phyloP scores from a whole-genome alignment of 2,113 vertebrate genomes.

The Theropithecus gelada region DNA sequence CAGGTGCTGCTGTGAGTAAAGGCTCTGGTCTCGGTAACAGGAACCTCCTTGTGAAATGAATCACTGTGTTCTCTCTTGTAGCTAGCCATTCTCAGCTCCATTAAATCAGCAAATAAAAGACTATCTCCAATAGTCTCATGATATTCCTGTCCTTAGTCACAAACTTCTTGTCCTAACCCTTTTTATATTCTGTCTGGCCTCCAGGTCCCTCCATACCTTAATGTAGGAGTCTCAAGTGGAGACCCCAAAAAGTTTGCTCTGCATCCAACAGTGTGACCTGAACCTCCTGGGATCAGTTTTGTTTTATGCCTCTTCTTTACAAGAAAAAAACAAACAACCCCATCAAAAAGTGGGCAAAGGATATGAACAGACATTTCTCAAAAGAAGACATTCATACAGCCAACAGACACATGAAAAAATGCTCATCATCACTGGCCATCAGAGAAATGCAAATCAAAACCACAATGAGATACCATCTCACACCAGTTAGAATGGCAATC shows the following conservation, averaged over 20 bases:
- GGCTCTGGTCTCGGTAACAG: background rate
- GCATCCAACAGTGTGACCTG: background rate
- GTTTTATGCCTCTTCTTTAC: background rate
- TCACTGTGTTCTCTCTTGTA: background rate
- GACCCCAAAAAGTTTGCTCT: background rate
- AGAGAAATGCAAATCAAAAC: too few species aligned
- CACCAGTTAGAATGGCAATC: too few species aligned
- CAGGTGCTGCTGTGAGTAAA: background rate
- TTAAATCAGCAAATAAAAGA: background rate
- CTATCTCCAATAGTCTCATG: background rate
- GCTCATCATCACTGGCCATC: too few species aligned
- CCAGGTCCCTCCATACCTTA: background rate
- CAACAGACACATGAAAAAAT: too few species aligned
- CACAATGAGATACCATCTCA: too few species aligned
- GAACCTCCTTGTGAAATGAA: conserved; percentile 18
- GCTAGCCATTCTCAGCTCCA: background rate
- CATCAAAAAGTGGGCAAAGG: too few species aligned
- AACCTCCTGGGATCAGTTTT: background rate
- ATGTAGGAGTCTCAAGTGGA: background rate
- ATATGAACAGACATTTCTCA: too few species aligned
- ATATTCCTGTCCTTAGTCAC: background rate
- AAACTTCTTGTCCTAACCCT: background rate
- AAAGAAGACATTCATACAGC: too few species aligned
- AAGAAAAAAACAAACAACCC: too few species aligned
- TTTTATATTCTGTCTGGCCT: background rate